Evolutionary conservation across 2,113 vertebrate genomes (phyloP).

Genomic region (Heteronetta atricapilla): DNA sequence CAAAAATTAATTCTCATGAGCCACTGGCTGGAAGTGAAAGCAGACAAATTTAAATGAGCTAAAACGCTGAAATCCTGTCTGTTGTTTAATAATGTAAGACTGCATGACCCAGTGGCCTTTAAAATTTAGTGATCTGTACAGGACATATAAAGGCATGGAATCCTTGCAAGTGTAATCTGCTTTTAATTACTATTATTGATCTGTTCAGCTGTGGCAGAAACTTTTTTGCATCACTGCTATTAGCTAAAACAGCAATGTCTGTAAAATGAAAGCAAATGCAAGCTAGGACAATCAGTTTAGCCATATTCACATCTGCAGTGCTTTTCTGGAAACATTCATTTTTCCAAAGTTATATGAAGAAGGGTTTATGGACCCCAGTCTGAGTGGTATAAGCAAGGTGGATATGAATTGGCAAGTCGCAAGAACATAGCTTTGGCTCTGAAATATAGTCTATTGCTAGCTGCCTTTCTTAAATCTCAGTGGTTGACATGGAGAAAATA

Average conservation of each 20-base stretch:
- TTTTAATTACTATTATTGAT: background rate
- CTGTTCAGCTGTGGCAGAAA: background rate
- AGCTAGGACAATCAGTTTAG: background rate
- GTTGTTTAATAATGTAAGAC: background rate
- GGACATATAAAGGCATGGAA: background rate
- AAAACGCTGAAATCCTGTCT: background rate
- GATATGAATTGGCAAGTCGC: background rate
- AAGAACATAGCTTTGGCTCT: background rate
- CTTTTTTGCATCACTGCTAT: background rate
- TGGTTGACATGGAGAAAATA: background rate
- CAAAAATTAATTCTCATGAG: background rate
- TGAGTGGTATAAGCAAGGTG: background rate
- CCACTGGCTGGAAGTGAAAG: background rate
- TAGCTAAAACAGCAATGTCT: background rate
- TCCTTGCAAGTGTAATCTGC: background rate
- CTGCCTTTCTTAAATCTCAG: background rate
- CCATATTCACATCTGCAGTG: background rate
- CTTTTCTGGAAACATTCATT: background rate
- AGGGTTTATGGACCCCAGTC: background rate
- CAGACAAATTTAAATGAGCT: conserved; percentile 2
- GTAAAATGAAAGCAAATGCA: background rate
- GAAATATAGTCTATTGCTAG: background rate
- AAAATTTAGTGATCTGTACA: conserved; percentile 1
- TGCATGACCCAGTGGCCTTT: background rate
- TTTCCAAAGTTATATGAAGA: background rate